These are phyloP conservation scores for Marronus borbonicus DNA, from an alignment of 2,888 invertebrate genomes.

Conservation along the genomic window DNA sequence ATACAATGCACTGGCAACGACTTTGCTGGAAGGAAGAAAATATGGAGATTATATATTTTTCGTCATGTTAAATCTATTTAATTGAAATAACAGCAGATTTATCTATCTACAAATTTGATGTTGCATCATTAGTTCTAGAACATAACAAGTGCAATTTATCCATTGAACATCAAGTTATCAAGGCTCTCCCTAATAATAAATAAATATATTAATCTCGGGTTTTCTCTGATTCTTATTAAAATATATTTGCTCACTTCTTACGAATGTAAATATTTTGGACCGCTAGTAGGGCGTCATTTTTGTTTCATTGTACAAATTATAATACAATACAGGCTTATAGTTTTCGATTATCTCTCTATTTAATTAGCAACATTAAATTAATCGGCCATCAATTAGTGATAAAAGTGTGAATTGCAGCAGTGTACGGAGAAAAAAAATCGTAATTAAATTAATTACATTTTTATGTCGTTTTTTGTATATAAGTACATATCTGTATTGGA, in stretches of 20 bases:
- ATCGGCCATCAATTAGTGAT: constrained; percentile 7
- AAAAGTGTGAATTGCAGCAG: constrained; percentile 11
- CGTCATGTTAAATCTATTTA: no score
- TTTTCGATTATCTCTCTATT: no score
- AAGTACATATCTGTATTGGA: no score
- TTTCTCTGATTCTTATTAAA: not conserved
- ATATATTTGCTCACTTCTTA: constrained; percentile 3
- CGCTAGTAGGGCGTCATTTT: constrained; percentile 4
- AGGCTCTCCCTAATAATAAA: constrained; percentile 19
- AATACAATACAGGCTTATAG: no score
- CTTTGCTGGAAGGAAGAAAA: constrained; percentile 74
- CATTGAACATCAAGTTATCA: constrained; percentile 12
- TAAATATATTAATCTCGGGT: constrained; percentile 17
- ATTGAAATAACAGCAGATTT: no score
- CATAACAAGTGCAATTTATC: constrained; percentile 8
- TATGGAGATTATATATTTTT: not conserved
- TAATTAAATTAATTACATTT: no score
- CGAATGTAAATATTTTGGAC: constrained; percentile 27
- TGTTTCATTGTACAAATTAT: no score
- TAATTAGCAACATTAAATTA: not conserved
- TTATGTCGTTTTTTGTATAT: no score
- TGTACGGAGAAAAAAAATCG: not conserved
- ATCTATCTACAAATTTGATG: no score
- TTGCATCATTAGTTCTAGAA: not conserved
- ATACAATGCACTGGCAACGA: constrained; percentile 96